Evolutionary conservation across 2,113 vertebrate genomes (phyloP).

Genomic region (Atractosteus spatula): DNA sequence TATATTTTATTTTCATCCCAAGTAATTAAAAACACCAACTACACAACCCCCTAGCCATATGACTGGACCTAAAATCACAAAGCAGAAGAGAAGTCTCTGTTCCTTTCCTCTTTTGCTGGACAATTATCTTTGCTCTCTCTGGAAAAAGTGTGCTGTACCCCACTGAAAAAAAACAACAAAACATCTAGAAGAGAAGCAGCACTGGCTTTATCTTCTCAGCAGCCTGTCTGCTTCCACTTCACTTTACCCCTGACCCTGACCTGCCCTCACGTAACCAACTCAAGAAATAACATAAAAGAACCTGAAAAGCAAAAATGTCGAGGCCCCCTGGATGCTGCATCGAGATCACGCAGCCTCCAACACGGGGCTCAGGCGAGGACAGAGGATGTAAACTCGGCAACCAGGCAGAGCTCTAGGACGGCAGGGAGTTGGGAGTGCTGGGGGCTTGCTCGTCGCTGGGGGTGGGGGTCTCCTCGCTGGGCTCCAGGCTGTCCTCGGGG

Average conservation of each 20-base stretch:
- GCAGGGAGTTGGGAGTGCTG: conserved; percentile 38
- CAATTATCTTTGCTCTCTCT: background rate
- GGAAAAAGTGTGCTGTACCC: background rate
- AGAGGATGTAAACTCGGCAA: background rate
- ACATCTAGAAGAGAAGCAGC: conserved; percentile 20
- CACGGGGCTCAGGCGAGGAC: conserved; percentile 1
- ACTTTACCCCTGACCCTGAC: background rate
- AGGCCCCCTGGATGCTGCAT: conserved; percentile 17
- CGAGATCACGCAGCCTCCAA: conserved; percentile 23
- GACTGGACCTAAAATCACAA: background rate
- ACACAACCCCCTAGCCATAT: background rate
- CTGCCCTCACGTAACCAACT: background rate
- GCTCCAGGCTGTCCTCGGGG: conserved; percentile 69
- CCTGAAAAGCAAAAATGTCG: conserved; percentile 7
- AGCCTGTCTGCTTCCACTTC: background rate
- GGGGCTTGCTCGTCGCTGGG: conserved; percentile 62
- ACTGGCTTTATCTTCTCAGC: background rate
- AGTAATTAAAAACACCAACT: background rate
- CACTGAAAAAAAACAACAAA: conserved; percentile 29
- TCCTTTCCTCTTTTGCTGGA: conserved; percentile 8
- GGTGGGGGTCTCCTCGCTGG: conserved; percentile 62
- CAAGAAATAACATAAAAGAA: conserved; percentile 14
- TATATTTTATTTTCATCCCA: too few species aligned
- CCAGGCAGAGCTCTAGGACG: conserved; percentile 40
- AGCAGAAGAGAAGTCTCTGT: background rate